Base-by-base conservation (phyloP, 2,888 invertebrate species). In the Heteromyza rotundicornis region DNA sequence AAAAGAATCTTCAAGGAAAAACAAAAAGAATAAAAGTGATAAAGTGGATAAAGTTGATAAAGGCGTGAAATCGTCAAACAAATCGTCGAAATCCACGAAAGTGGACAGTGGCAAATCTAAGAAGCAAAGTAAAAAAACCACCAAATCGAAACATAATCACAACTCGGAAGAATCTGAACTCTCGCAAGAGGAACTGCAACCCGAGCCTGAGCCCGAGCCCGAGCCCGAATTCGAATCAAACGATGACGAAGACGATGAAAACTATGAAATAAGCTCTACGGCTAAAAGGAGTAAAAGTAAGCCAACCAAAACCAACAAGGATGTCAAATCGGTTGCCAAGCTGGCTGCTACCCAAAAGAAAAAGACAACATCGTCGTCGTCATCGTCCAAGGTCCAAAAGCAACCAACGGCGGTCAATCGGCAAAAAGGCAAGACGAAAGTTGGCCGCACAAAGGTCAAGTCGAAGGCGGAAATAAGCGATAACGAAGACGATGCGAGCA, bases 11-110 rank as follows among this genome's bases (percentile, higher is more conserved):
- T 36, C 60, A 2, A 27, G 54, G 19, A 68, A 68, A 51, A 61
- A 52, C 35, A 62, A 66, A 67, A 77, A 72, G 62, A 71, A 68
- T 68, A 78, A 74, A 72, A 73, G 71, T 35, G 54, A 63, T n/a
- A 62, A 66, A 67, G 76, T 71, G 62, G 71, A 68, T 68, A 78
- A 74, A 72, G 72, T 71, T 35, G 54, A 63, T 3, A 68, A 64
- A 57, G 63, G 57, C 12, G 70, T 67, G 20, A 75, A 73, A 57
- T 59, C 64, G 0, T 14, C 24, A 35, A 62, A 24, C 17, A 53
- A 58, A 7, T 61, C 60, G 44, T 58, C 62, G 5, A 76, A 76
- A 47, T n/a, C 7, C 3, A 66, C 63, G 40, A 58, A 59, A 59
- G 65, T 66, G 58, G 59, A 52, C 3, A 23, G 20, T 10, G 59